Base-by-base conservation (phyloP, 2,113 vertebrate species). In the Plectropomus leopardus region DNA sequence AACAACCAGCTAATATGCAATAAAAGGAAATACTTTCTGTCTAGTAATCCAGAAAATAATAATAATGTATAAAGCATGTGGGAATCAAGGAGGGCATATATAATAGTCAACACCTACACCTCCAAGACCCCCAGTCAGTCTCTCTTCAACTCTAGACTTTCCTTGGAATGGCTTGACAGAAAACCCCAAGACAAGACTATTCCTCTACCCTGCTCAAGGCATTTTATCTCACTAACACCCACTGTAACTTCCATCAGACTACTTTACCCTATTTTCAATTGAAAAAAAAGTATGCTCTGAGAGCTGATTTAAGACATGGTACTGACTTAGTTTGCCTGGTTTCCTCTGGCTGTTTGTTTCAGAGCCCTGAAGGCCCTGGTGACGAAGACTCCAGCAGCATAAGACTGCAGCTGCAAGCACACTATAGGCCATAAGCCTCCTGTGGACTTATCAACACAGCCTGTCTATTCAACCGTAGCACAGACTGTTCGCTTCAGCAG, bases 311-410 rank as follows among this genome's bases (percentile, higher is more conserved):
- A 76, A 64, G 59, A 71, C 17, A 51, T 23, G 4, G 51, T 32
- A 10, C 69, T 48, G 64, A 58, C 76, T 80, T 14, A 55, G 55
- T 76, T 48, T 75, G 9, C 28, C 21, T 57, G 10, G 5, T 76
- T 83, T 73, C 78, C 55, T 64, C 30, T 53, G 82, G 77, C 63
- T 77, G 82, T 88, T 86, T 84, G 51, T 70, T 79, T 78, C 51
- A 36, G 45, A 70, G 53, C 68, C 58, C 19, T 2, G 15, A 23
- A 72, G 76, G 26, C 16, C 34, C 11, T 9, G 45, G 17, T 65
- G 68, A 68, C 51, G 80, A 76, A 53, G 30, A 59, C 53, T 61
- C 28, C 34, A 34, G 44, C 45, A 51, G 44, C 55, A 50, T 21
- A 70, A 36, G 42, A 58, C 53, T 59, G 32, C 63, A 83, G 57